Base-by-base conservation (phyloP, 2,113 vertebrate genomes). In the Chionis minor region DNA sequence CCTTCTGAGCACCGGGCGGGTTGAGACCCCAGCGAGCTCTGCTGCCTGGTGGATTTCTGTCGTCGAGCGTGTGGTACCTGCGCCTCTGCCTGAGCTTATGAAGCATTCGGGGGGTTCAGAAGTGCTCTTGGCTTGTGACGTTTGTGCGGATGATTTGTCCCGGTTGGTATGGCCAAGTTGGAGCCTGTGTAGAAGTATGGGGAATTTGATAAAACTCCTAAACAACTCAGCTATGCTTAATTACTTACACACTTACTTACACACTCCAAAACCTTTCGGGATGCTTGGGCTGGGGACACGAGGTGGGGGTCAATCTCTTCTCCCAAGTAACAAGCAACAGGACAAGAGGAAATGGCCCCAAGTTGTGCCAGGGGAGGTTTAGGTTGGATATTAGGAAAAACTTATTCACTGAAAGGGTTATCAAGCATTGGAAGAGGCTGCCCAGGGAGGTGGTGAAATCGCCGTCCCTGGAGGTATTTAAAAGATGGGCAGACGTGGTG, bases 41-140 rank as follows among this genome's bases (percentile, higher is more conserved):
- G 26, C 47, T 81, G 69, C 45, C 32, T 3, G 9, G 0, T 9
- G 9, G 22, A 3, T 42, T 35, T 12, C 51, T 56, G 55, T 19
- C 8, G 0, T 6, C 10, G 3, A 1, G 33, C 0, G 2, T 4
- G 13, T 5, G 30, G 38, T 10, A 20, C 8, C 20, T 22, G 9
- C 28, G 24, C 38, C 38, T 38, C 38, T 38, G 38, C 38, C 38
- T 9, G 4, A n/a, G 35, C 30, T 78, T 17, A 0, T 1, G 1
- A 61, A 12, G 21, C 9, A 3, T 9, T 40, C 9, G 32, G 26
- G 8, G 1, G 58, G 44, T 47, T 33, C 1, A n/a, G 32, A 12
- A 28, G n/a, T 28, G n/a, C 14, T 51, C 33, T n/a, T 26, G 16
- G 23, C 45, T 65, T 18, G 8, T 11, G 20, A 7, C 17, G 45